Percentiles rank a stretch among this genome's conserved stretches.
phyloP scores from a whole-genome alignment of 53 echinoderm and acorn worm genomes.

The Actinopyga echinites region DNA sequence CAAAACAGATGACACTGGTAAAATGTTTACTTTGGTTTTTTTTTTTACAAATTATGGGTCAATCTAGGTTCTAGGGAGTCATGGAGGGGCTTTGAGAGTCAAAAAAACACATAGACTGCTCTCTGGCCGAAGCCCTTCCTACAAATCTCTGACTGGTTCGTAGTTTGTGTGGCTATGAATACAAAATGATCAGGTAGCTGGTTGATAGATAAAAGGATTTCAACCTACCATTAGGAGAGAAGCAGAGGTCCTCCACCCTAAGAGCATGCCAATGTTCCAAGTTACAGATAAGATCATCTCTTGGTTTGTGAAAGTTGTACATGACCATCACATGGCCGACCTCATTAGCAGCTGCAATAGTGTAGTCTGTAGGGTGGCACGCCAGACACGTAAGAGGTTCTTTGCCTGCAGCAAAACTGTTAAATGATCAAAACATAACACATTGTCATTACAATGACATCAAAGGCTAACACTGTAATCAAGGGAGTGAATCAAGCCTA shows the following conservation, averaged over 20 bases:
- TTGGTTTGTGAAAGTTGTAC: constrained; percentile 60
- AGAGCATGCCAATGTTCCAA: constrained; percentile 90
- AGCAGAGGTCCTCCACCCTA: constrained; percentile 75
- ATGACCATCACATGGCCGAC: constrained; percentile 68
- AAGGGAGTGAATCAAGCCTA: no score
- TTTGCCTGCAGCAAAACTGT: constrained; percentile 26
- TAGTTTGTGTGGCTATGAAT: no score
- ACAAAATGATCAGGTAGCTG: no score
- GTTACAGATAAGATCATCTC: constrained; percentile 11
- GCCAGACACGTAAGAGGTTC: constrained; percentile 68
- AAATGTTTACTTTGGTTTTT: no score
- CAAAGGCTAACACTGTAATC: no score
- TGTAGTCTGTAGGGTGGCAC: constrained; percentile 77
- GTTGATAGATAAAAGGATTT: neutral
- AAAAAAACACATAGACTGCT: no score
- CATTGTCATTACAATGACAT: neutral
- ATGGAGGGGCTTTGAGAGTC: no score
- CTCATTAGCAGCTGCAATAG: constrained; percentile 81
- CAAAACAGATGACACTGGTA: no score
- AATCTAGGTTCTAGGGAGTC: no score
- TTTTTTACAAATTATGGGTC: no score
- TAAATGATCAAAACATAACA: neutral
- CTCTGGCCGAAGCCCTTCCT: no score
- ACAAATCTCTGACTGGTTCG: no score
- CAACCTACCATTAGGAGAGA: constrained; percentile 73